A percentile compares a stretch with the other conserved stretches of the same genome.
These are phyloP conservation scores for Araneus ventricosus DNA, from an alignment of 1,140 invertebrate genomes.

Conservation along the genomic window DNA sequence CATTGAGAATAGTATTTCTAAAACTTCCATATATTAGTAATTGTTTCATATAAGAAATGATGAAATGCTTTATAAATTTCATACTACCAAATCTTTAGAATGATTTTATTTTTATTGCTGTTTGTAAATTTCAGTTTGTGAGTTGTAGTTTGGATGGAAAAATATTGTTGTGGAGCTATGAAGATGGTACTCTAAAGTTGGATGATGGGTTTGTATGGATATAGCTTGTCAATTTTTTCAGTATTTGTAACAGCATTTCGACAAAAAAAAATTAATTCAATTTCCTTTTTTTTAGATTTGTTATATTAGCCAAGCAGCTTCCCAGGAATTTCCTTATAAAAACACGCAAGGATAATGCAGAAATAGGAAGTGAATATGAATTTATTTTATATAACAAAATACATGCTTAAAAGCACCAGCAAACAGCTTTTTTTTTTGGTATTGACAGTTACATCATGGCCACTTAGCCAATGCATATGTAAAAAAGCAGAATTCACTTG, in stretches of 20 bases:
- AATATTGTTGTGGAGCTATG: conserved; percentile 74
- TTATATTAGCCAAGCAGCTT: conserved; percentile 72
- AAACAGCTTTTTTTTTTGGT: too few species aligned
- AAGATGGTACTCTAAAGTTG: conserved; percentile 49
- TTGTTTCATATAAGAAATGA: too few species aligned
- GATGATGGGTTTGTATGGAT: conserved; percentile 62
- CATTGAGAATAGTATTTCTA: too few species aligned
- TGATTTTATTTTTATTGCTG: neutral
- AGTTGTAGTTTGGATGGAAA: conserved; percentile 76
- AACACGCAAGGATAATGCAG: conserved; percentile 59
- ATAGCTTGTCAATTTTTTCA: neutral
- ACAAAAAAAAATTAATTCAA: too few species aligned
- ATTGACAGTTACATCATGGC: too few species aligned
- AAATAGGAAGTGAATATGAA: conserved; percentile 73
- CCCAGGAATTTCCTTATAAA: conserved; percentile 71
- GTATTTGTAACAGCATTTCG: neutral
- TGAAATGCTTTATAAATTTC: too few species aligned
- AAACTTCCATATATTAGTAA: too few species aligned
- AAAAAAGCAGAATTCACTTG: too few species aligned
- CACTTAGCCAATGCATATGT: too few species aligned
- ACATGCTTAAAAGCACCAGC: too few species aligned
- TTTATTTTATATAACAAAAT: too few species aligned
- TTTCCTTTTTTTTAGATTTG: conserved; percentile 55
- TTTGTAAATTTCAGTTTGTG: conserved; percentile 43
- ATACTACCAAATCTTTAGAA: too few species aligned